phyloP scores from a whole-genome alignment of 2,797 vertebrate genomes.

The Synanceia verrucosa region DNA sequence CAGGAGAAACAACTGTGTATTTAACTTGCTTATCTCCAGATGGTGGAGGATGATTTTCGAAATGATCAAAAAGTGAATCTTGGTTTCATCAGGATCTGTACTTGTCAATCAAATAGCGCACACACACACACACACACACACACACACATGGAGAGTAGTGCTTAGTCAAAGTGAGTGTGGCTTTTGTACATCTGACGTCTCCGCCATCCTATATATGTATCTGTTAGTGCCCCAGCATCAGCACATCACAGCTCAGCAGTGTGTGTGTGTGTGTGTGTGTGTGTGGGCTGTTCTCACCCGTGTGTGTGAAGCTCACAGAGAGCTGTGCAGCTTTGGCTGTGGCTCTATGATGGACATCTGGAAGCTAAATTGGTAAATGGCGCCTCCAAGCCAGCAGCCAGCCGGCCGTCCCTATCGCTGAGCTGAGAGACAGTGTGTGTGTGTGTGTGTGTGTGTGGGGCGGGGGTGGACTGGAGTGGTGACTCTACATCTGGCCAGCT shows the following conservation, averaged over 20 bases:
- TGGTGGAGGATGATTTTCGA: slow-evolving; percentile 74
- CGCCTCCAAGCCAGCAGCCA: slow-evolving; percentile 86
- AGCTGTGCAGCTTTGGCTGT: slow-evolving; percentile 82
- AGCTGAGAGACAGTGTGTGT: slow-evolving; percentile 52
- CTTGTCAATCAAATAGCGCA: slow-evolving; percentile 70
- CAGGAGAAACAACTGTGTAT: slow-evolving; percentile 83
- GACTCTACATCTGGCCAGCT: slow-evolving; percentile 71
- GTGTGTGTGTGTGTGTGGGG: slow-evolving; percentile 25
- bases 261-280: slow-evolving; percentile 22
- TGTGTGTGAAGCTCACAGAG: slow-evolving; percentile 66
- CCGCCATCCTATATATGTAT: slow-evolving; percentile 56
- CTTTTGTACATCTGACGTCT: slow-evolving; percentile 50
- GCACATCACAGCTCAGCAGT: slow-evolving; percentile 53
- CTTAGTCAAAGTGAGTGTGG: slow-evolving; percentile 33
- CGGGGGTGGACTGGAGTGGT: neutral
- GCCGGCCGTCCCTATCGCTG: slow-evolving; percentile 77
- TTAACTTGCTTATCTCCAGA: slow-evolving; percentile 85
- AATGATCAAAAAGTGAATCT: slow-evolving; percentile 67
- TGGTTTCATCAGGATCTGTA: slow-evolving; percentile 65
- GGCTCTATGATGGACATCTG: slow-evolving; percentile 86
- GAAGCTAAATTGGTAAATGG: slow-evolving; percentile 90
- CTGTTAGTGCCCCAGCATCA: slow-evolving; percentile 47
- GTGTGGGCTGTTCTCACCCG: slow-evolving; percentile 61
- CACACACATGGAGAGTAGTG: slow-evolving; percentile 6
- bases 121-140: slow-evolving; percentile 14